Conservation (phyloP, 2,888 invertebrate species). For the Scaptodrosophila latifasciaeformis region DNA sequence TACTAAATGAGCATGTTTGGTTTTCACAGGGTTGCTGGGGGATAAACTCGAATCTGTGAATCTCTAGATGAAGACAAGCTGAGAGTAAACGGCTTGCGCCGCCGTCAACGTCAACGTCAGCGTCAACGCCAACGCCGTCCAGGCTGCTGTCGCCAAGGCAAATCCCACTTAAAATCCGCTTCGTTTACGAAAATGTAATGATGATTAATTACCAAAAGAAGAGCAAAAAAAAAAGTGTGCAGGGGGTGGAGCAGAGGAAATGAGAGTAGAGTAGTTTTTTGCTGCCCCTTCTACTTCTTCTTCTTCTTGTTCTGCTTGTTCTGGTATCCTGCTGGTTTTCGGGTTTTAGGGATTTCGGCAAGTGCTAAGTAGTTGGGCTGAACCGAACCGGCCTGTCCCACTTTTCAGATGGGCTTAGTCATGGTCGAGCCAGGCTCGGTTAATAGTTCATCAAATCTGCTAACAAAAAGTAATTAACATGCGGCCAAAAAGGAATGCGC, state of each 20-base stretch:
- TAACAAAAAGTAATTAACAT: no score
- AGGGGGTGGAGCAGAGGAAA: conserved; percentile 6
- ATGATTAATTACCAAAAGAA: conserved; percentile 61
- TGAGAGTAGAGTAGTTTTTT: conserved; percentile 36
- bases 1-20: conserved; percentile 63
- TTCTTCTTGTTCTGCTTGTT: conserved; percentile 8
- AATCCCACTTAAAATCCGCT: conserved; percentile 70
- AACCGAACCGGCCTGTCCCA: conserved; percentile 50
- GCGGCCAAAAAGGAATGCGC: no score
- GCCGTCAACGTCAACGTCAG: background rate
- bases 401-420: conserved; percentile 35
- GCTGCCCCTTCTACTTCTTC: conserved; percentile 19
- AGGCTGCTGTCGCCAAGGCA: conserved; percentile 27
- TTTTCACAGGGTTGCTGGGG: conserved; percentile 1
- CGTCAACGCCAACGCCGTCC: no score
- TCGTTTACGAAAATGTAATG: conserved; percentile 68
- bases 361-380: conserved; percentile 48
- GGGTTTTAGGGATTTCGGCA: conserved; percentile 31
- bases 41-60: conserved; percentile 12
- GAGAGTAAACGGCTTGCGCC: background rate
- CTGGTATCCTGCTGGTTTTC: background rate
- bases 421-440: no score
- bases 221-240: conserved; percentile 16
- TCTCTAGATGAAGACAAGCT: background rate
- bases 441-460: no score